Conservation (phyloP, 1,140 invertebrate species). For the Pogonomyrmex californicus region DNA sequence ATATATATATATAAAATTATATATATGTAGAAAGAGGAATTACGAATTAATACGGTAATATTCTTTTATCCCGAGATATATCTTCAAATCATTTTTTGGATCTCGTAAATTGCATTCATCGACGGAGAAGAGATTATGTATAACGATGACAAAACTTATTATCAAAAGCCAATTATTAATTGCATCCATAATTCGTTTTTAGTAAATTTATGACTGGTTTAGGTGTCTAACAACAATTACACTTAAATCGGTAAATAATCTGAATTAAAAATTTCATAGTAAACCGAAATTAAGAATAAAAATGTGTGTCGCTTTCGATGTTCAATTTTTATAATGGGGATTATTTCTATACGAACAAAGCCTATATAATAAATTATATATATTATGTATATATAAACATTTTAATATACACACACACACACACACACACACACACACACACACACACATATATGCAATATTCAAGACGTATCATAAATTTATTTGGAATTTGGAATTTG, state of each 20-base stretch:
- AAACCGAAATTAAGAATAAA: not conserved
- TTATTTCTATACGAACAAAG: slow-evolving; percentile 34
- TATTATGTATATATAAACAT: no score
- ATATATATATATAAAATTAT: no score
- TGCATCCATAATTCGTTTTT: slow-evolving; percentile 37
- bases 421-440: no score
- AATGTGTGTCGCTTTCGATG: slow-evolving; percentile 23
- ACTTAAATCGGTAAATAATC: slow-evolving; percentile 32
- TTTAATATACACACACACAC: no score
- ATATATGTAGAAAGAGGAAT: slow-evolving; percentile 28
- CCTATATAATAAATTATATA: not conserved
- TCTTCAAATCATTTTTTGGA: slow-evolving; percentile 12
- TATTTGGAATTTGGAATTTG: not conserved
- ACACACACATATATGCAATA: no score
- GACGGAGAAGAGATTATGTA: slow-evolving; percentile 25
- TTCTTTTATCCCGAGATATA: slow-evolving; percentile 26
- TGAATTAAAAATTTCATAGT: slow-evolving; percentile 52
- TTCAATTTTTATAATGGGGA: slow-evolving; percentile 16
- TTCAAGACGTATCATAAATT: not conserved
- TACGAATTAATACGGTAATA: slow-evolving; percentile 18
- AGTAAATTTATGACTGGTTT: slow-evolving; percentile 27
- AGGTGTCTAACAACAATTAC: slow-evolving; percentile 32
- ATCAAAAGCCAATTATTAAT: slow-evolving; percentile 36
- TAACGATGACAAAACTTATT: slow-evolving; percentile 22
- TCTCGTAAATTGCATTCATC: slow-evolving; percentile 30